Evolutionary conservation across 2,113 vertebrate species (phyloP).

Genomic region (Pandion haliaetus): DNA sequence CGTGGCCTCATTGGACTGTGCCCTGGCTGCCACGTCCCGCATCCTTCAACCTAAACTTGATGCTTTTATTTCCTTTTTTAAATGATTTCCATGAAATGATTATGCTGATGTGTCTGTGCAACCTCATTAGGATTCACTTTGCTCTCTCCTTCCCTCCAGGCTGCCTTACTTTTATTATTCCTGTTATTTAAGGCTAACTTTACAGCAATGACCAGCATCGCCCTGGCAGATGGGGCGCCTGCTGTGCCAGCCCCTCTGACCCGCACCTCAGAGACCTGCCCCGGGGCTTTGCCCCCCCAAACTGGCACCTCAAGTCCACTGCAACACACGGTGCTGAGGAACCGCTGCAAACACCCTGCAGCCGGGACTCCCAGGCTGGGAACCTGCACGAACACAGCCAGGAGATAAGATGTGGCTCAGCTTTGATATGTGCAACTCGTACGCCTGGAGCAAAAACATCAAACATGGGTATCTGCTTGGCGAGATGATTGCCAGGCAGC

Average conservation of each 20-base stretch:
- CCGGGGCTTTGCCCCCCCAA: neutral
- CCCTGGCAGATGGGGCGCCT: rapidly evolving
- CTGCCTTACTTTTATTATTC: neutral
- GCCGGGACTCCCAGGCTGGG: neutral
- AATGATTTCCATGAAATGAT: neutral
- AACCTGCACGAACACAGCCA: neutral
- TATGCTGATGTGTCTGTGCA: neutral
- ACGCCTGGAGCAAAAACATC: neutral
- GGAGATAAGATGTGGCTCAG: neutral
- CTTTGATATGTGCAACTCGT: neutral
- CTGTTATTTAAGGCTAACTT: neutral
- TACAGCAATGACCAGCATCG: neutral
- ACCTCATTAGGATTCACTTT: neutral
- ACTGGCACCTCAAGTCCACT: neutral
- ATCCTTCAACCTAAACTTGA: neutral
- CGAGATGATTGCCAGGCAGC: rapidly evolving
- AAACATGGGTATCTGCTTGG: rapidly evolving
- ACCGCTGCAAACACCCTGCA: rapidly evolving
- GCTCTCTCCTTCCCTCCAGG: neutral
- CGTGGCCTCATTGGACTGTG: rapidly evolving
- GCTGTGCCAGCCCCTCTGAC: neutral
- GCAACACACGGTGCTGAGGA: rapidly evolving
- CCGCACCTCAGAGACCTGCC: neutral
- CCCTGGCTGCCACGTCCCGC: neutral
- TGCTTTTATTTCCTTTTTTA: rapidly evolving